Conservation (phyloP, 2,113 vertebrate species). For the Phalacrocorax brasilianus region DNA sequence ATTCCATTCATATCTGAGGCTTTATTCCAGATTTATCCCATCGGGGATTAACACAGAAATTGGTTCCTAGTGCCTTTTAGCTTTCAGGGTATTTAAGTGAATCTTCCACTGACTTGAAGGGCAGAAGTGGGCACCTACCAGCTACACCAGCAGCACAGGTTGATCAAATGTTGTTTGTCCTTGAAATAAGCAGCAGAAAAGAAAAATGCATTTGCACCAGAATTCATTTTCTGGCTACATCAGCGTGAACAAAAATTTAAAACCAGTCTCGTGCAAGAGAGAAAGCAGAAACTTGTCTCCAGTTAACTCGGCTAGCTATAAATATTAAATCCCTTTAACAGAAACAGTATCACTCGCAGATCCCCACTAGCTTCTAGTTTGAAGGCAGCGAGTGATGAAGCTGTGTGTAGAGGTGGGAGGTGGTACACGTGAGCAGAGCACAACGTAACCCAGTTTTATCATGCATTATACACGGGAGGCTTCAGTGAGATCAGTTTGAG, state of each 20-base stretch:
- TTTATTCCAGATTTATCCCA: not conserved
- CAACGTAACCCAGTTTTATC: not conserved
- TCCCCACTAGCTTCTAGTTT: not conserved
- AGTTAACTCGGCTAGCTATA: not conserved
- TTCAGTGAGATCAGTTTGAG: not conserved
- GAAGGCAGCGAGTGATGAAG: not conserved
- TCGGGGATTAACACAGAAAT: not conserved
- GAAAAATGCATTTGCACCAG: not conserved
- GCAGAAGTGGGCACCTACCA: not conserved
- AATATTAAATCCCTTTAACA: not conserved
- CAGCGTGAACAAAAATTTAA: not conserved
- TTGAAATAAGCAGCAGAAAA: not conserved
- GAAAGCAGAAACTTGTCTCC: not conserved
- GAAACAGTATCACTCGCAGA: not conserved
- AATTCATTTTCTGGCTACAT: not conserved
- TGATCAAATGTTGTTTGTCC: accelerated
- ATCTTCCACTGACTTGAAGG: not conserved
- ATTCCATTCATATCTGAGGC: not conserved
- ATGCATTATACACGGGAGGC: accelerated
- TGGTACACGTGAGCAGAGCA: not conserved
- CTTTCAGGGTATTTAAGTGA: not conserved
- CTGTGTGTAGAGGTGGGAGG: not conserved
- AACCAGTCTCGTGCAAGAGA: not conserved
- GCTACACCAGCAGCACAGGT: accelerated
- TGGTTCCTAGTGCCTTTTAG: not conserved